Evolutionary conservation across 2,113 vertebrate species (phyloP).

Genomic region (Aviceda subcristata): DNA sequence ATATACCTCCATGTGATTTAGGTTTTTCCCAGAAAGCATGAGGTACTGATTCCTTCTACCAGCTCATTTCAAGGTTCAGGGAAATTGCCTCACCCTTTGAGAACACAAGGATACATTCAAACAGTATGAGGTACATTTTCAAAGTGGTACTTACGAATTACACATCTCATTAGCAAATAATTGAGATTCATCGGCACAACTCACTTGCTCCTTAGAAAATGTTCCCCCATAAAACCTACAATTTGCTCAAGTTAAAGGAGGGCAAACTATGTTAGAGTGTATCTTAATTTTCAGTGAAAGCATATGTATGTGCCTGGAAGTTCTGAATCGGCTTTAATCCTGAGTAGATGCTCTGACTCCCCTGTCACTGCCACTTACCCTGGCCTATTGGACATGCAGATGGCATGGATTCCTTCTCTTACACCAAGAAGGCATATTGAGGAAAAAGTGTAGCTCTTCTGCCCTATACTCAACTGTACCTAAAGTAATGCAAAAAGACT

Average conservation of each 20-base stretch:
- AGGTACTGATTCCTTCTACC: neutral
- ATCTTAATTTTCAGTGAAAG: neutral
- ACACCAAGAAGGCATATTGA: neutral
- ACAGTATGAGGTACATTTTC: neutral
- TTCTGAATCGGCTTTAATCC: neutral
- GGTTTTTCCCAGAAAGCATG: neutral
- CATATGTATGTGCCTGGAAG: neutral
- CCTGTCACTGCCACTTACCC: neutral
- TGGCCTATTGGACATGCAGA: neutral
- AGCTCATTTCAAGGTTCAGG: conserved; percentile 6
- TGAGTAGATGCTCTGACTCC: neutral
- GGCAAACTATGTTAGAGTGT: neutral
- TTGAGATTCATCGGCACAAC: neutral
- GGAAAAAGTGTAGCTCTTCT: neutral
- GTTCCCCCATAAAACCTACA: neutral
- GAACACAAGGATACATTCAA: neutral
- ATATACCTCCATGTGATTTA: neutral
- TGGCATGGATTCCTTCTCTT: neutral
- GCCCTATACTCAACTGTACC: neutral
- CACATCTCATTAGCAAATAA: conserved; percentile 35
- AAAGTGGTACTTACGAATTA: conserved; percentile 15
- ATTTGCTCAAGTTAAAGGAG: conserved; percentile 14
- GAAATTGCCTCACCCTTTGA: neutral
- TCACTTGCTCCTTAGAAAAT: neutral
- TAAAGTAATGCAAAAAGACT: neutral